Base-by-base conservation (phyloP, 2,113 vertebrate species). In the Verasper variegatus region DNA sequence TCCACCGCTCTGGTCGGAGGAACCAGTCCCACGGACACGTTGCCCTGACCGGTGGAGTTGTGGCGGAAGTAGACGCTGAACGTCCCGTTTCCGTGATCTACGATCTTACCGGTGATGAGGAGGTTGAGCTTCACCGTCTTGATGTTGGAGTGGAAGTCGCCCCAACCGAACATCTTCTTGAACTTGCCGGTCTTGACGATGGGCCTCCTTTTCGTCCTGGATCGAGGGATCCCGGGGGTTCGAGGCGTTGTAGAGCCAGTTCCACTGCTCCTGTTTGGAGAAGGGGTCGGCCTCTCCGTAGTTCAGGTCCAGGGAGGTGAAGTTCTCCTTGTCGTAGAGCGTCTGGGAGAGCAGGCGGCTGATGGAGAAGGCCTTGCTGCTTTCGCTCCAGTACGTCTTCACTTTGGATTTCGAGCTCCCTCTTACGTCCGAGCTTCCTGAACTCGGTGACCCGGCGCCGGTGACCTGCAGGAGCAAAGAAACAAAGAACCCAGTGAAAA, bases 91-190 rank as follows among this genome's bases (percentile, higher is more conserved):
- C 98, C 98, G 4, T 99, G 98, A 92, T 99, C 98, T 81, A 99
- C 98, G 10, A 99, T 99, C 94, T 99, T 99, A 15, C 98, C 98
- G 0, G 97, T 98, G 93, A 99, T 99, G 89, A 99, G 96, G 35
- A 99, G 95, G 91, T 99, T 98, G 71, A 99, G 92, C 92, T 98
- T 98, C 81, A 97, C 95, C 45, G 98, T 98, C 92, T 97, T 99
- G 93, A 99, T 97, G 89, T 97, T 99, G 86, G 97, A 99, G 90
- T 99, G 97, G 92, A 99, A 99, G 93, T 99, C 98, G 0, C 98
- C 98, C 98, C 98, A 99, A 74, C 97, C 98, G 74, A 99, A 99
- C 98, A 99, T 99, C 95, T 99, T 99, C 96, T 99, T 99, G 89
- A 98, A 97, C 91, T 99, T 99, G 75, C 96, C 96, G 8, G 97